These are phyloP conservation scores for Hyposoter didymator DNA, from an alignment of 2,888 invertebrate species.

Conservation along the genomic window DNA sequence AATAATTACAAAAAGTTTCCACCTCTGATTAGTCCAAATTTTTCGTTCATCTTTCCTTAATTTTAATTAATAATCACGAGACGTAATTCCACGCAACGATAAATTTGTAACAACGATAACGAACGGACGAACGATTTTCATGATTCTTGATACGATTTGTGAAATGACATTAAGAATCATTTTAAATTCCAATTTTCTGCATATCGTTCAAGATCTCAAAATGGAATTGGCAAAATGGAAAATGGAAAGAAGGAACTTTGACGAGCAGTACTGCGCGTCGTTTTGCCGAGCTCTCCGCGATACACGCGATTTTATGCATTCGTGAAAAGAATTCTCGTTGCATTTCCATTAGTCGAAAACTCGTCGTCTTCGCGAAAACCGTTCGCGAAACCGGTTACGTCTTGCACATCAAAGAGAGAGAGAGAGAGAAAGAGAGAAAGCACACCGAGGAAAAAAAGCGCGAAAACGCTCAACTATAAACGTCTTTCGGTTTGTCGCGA, in stretches of 20 bases:
- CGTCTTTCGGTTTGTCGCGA: constrained; percentile 25
- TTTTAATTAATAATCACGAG: background rate
- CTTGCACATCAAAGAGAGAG: constrained; percentile 16
- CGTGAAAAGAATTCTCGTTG: constrained; percentile 31
- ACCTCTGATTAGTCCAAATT: background rate
- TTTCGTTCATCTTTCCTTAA: background rate
- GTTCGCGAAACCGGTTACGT: constrained; percentile 64
- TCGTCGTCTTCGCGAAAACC: constrained; percentile 53
- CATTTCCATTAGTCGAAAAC: constrained; percentile 60
- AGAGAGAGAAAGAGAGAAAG: constrained; percentile 26
- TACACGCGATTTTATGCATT: constrained; percentile 34
- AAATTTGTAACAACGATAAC: background rate
- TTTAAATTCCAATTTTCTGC: background rate
- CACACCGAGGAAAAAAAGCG: background rate
- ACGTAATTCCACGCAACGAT: background rate
- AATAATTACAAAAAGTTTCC: background rate
- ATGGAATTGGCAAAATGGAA: constrained; percentile 28
- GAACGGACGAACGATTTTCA: background rate
- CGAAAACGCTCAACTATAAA: constrained; percentile 42
- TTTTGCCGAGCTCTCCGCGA: background rate
- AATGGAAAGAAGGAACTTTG: constrained; percentile 16
- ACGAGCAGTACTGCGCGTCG: background rate
- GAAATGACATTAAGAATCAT: background rate
- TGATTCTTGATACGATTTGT: background rate
- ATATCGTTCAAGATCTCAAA: constrained; percentile 5